A percentile compares a stretch with the other conserved stretches of the same genome.
These are phyloP conservation scores for Meteorus colon DNA, from an alignment of 2,888 invertebrate species.

Conservation along the genomic window DNA sequence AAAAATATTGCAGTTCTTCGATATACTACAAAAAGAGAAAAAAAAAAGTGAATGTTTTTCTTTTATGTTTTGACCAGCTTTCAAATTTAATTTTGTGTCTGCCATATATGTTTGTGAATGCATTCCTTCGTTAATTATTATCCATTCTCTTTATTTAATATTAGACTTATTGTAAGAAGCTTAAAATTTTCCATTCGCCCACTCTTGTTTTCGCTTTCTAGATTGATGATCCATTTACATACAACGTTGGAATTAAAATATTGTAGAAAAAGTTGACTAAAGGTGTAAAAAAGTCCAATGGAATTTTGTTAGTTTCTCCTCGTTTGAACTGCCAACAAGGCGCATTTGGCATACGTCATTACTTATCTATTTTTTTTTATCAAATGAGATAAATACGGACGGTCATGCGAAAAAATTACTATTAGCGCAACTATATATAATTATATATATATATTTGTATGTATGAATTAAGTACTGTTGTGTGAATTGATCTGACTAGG, in stretches of 20 bases:
- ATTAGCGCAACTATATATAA: not conserved
- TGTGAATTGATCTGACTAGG: slow-evolving; percentile 24
- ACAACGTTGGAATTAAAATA: not conserved
- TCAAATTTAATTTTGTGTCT: slow-evolving; percentile 25
- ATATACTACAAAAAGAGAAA: slow-evolving; percentile 9
- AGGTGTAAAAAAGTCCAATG: slow-evolving; percentile 25
- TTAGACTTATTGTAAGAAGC: not conserved
- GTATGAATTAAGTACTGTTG: slow-evolving; percentile 4
- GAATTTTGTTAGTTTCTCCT: not conserved
- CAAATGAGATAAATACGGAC: slow-evolving; percentile 25
- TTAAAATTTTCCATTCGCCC: not conserved
- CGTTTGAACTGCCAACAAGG: not conserved
- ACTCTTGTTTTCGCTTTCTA: not conserved
- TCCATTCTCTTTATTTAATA: not conserved
- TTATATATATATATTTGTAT: not conserved
- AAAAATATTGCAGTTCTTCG: slow-evolving; percentile 70
- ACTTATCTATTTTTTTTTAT: slow-evolving; percentile 5
- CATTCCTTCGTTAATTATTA: slow-evolving; percentile 2
- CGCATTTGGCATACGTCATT: not conserved
- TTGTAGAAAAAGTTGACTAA: not conserved
- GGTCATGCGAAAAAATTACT: slow-evolving; percentile 1
- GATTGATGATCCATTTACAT: not conserved
- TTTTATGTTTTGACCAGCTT: slow-evolving; percentile 49
- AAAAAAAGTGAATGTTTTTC: slow-evolving; percentile 52
- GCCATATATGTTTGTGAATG: not conserved